phyloP scores from a whole-genome alignment of 2,888 invertebrate species.

The Epistrophe grossulariae region DNA sequence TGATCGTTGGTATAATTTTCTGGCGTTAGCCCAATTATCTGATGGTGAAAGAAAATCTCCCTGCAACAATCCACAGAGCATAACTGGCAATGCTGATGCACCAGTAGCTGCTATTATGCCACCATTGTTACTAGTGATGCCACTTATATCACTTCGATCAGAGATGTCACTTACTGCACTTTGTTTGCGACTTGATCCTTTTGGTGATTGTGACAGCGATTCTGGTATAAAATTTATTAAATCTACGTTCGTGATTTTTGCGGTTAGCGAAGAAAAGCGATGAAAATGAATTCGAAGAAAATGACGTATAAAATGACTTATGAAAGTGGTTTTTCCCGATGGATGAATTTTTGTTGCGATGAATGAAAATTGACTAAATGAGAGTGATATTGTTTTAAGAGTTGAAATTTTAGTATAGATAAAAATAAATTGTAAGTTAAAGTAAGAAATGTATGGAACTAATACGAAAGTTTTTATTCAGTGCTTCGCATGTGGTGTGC shows the following conservation, averaged over 20 bases:
- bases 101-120: constrained; percentile 79
- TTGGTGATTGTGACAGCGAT: constrained; percentile 68
- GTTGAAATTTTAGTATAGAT: constrained; percentile 1
- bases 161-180: constrained; percentile 69
- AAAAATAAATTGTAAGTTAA: neutral
- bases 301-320: neutral
- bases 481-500: constrained; percentile 53
- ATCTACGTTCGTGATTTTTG: constrained; percentile 46
- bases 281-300: constrained; percentile 33
- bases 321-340: constrained; percentile 16
- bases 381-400: neutral
- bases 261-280: constrained; percentile 52
- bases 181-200: constrained; percentile 57
- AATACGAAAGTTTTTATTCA: neutral
- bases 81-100: constrained; percentile 84
- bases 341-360: neutral
- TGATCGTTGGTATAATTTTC: constrained; percentile 72
- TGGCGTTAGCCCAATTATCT: constrained; percentile 33
- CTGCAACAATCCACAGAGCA: constrained; percentile 84
- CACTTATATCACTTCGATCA: constrained; percentile 60
- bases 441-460: neutral
- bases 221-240: constrained; percentile 55
- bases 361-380: constrained; percentile 14
- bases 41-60: constrained; percentile 79
- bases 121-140: constrained; percentile 49